These are phyloP conservation scores for Tiliacea aurago DNA, from an alignment of 2,888 invertebrate species.

Conservation along the genomic window DNA sequence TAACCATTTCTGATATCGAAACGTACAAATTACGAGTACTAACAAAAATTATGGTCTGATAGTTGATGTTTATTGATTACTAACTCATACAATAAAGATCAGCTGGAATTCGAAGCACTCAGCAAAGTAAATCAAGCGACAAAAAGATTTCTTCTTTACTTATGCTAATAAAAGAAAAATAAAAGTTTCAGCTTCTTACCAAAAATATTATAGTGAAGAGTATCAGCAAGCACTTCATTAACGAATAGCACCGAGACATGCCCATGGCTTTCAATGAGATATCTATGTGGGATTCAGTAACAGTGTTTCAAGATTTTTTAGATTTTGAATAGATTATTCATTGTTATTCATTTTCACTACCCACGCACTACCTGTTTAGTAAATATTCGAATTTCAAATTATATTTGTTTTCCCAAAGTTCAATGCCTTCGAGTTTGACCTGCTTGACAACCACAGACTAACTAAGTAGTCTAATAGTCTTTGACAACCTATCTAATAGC, in stretches of 20 bases:
- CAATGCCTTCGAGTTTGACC: slow-evolving; percentile 35
- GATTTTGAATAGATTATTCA: not conserved
- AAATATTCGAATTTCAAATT: slow-evolving; percentile 14
- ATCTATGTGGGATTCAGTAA: not conserved
- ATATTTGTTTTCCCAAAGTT: slow-evolving; percentile 34
- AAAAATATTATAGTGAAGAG: slow-evolving; percentile 93
- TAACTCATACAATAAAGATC: not conserved
- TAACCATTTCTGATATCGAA: slow-evolving; percentile 1
- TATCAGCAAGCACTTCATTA: slow-evolving; percentile 93
- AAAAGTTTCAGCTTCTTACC: slow-evolving; percentile 88
- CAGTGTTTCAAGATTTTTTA: slow-evolving; percentile 2
- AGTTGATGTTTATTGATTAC: not conserved
- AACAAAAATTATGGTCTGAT: not conserved
- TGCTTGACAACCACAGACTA: too few relatives aligned
- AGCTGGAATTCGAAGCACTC: not conserved
- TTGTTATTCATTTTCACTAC: slow-evolving; percentile 18
- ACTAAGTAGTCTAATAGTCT: too few relatives aligned
- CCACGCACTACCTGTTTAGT: not conserved
- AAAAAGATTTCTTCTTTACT: not conserved
- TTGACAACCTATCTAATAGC: too few relatives aligned
- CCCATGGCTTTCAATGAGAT: slow-evolving; percentile 87
- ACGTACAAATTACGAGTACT: not conserved
- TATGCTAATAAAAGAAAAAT: not conserved
- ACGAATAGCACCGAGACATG: slow-evolving; percentile 92
- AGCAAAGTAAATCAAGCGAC: not conserved